Percentiles rank a stretch among this genome's conserved stretches.
phyloP scores from a whole-genome alignment of 2,797 vertebrate genomes.

The Halcyon smyrnensis region DNA sequence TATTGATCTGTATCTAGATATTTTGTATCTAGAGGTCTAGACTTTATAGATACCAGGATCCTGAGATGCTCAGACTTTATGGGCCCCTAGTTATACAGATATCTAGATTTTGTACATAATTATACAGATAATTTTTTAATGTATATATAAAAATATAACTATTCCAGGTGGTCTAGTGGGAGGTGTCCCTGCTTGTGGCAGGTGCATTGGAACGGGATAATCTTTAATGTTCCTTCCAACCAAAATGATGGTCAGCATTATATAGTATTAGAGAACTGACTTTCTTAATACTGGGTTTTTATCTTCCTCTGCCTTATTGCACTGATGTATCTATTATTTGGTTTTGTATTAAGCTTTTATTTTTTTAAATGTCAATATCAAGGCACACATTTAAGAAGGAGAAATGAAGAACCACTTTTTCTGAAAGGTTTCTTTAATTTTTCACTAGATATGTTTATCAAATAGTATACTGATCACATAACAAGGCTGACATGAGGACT shows the following conservation, averaged over 20 bases:
- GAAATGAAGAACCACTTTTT: not conserved
- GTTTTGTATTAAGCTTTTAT: not conserved
- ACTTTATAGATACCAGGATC: not conserved
- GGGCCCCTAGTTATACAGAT: not conserved
- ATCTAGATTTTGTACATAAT: not conserved
- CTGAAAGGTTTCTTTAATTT: not conserved
- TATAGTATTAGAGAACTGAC: not conserved
- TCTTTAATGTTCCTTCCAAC: not conserved
- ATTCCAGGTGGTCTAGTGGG: too few species aligned
- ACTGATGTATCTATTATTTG: not conserved
- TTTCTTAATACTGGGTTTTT: not conserved
- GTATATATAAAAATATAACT: too few species aligned
- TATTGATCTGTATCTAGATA: not conserved
- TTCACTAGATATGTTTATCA: not conserved
- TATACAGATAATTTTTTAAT: not conserved
- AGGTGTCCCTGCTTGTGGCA: too few species aligned
- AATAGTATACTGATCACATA: not conserved
- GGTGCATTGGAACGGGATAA: too few species aligned
- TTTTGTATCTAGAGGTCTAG: not conserved
- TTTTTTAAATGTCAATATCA: not conserved
- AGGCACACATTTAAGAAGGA: not conserved
- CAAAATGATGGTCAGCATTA: too few species aligned
- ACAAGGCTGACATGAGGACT: not conserved
- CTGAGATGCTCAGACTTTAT: not conserved
- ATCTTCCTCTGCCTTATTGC: not conserved